These are phyloP conservation scores for Ips typographus DNA, from an alignment of 1,140 invertebrate genomes.

Conservation along the genomic window DNA sequence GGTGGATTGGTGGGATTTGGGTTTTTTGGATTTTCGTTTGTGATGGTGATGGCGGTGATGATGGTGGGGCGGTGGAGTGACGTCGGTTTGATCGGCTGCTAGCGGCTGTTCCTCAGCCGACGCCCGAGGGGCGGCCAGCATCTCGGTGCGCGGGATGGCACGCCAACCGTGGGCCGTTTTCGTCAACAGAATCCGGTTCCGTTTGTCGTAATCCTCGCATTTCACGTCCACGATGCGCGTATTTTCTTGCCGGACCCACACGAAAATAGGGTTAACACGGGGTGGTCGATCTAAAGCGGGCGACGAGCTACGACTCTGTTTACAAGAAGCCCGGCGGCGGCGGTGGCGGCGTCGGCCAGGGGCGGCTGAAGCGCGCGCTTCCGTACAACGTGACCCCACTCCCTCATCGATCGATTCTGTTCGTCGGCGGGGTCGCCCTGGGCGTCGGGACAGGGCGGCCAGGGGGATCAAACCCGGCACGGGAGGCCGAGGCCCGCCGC, in stretches of 20 bases:
- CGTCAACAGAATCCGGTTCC: conserved; percentile 76
- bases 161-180: conserved; percentile 79
- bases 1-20: conserved; percentile 42
- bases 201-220: conserved; percentile 81
- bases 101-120: conserved; percentile 43
- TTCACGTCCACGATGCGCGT: conserved; percentile 77
- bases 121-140: conserved; percentile 61
- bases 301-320: conserved; percentile 40
- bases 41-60: conserved; percentile 44
- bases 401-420: conserved; percentile 43
- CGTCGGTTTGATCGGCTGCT: conserved; percentile 52
- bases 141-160: conserved; percentile 74
- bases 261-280: conserved; percentile 75
- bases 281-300: conserved; percentile 50
- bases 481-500: conserved; percentile 48
- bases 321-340: conserved; percentile 50
- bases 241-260: conserved; percentile 77
- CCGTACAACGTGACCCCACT: conserved; percentile 48
- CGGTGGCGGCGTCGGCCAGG: conserved; percentile 44
- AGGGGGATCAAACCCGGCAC: conserved; percentile 52
- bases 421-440: conserved; percentile 49
- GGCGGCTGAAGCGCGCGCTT: conserved; percentile 49
- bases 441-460: conserved; percentile 45
- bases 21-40: conserved; percentile 42
- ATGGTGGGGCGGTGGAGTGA: conserved; percentile 49